phyloP scores from a whole-genome alignment of 2,113 vertebrate genomes.

The Charadrius vociferus region DNA sequence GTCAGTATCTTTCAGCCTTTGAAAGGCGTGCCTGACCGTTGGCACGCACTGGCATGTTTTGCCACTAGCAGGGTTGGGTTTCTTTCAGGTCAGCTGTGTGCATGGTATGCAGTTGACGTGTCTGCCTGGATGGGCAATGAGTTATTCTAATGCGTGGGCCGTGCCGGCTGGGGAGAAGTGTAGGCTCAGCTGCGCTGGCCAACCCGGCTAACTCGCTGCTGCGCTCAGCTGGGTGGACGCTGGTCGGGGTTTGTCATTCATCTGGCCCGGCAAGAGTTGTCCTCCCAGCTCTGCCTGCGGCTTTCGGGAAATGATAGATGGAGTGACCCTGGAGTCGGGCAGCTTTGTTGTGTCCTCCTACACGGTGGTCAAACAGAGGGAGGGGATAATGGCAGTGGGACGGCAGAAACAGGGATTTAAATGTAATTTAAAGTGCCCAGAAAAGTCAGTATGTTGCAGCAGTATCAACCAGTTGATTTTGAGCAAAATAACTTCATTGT shows the following conservation, averaged over 20 bases:
- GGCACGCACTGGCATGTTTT: background rate
- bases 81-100: background rate
- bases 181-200: background rate
- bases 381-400: background rate
- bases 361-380: background rate
- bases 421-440: background rate
- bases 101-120: background rate
- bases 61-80: background rate
- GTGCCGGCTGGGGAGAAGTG: background rate
- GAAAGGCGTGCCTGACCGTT: background rate
- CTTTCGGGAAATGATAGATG: no score
- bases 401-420: background rate
- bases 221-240: background rate
- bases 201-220: background rate
- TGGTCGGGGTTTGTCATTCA: background rate
- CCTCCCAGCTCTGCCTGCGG: background rate
- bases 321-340: background rate
- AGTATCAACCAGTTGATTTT: background rate
- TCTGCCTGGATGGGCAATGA: background rate
- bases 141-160: background rate
- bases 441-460: background rate
- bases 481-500: background rate
- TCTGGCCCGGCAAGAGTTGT: background rate
- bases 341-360: background rate
- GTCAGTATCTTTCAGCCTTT: background rate